Percentiles rank a stretch among this genome's conserved stretches.
Evolutionary conservation across 2,797 vertebrate species (phyloP).

Genomic region (Chloroceryle inda): DNA sequence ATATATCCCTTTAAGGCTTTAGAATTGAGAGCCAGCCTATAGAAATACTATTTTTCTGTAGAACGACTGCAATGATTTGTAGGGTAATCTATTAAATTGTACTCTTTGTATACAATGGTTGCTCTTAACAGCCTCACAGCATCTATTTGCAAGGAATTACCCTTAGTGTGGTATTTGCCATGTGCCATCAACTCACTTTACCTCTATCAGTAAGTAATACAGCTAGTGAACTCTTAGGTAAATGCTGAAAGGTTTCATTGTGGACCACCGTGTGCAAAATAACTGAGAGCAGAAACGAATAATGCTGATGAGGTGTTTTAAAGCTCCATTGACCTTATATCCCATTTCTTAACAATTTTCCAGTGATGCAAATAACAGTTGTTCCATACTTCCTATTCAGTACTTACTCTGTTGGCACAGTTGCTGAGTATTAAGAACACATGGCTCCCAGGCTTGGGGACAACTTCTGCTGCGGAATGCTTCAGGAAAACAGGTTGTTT

Average conservation of each 20-base stretch:
- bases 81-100: conserved; percentile 10
- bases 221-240: background rate
- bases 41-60: conserved; percentile 41
- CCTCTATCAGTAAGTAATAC: background rate
- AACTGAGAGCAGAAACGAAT: conserved; percentile 3
- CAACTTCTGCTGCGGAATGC: background rate
- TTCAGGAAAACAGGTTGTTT: conserved; percentile 60
- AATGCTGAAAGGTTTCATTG: conserved; percentile 31
- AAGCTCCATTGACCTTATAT: background rate
- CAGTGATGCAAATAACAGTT: background rate
- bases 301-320: conserved; percentile 36
- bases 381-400: background rate
- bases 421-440: background rate
- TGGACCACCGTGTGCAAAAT: conserved; percentile 4
- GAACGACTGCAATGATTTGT: conserved; percentile 37
- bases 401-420: background rate
- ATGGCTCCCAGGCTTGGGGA: background rate
- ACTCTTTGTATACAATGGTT: conserved; percentile 5
- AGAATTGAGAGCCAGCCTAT: conserved; percentile 9
- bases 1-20: conserved; percentile 47
- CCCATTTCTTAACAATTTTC: background rate
- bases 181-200: background rate
- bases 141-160: conserved; percentile 44
- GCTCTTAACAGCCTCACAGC: conserved; percentile 18
- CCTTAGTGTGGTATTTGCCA: background rate